Evolutionary conservation across 1,140 invertebrate species (phyloP).

Genomic region (Cotesia chilonis): DNA sequence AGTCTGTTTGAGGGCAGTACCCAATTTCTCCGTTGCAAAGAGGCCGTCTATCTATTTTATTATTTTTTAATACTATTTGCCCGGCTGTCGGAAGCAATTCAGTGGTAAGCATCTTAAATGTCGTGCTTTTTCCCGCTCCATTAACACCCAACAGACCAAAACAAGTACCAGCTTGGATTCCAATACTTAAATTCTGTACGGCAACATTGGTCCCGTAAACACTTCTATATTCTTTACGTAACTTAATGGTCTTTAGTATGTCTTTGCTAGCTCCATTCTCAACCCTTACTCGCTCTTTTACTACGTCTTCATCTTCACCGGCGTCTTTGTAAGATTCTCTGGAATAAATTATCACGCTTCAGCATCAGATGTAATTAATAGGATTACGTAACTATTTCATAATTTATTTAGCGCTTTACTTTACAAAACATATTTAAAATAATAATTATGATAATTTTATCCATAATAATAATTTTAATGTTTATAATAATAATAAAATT

Average conservation of each 20-base stretch:
- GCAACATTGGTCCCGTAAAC: constrained; percentile 60
- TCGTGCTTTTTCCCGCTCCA: constrained; percentile 78
- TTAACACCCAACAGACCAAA: constrained; percentile 81
- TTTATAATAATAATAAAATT: constrained; percentile 15
- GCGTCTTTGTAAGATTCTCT: constrained; percentile 43
- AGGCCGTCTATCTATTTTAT: constrained; percentile 53
- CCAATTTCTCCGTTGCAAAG: constrained; percentile 66
- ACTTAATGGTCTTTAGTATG: constrained; percentile 57
- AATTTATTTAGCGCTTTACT: neutral
- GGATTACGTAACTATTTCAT: constrained; percentile 6
- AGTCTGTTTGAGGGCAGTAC: constrained; percentile 88
- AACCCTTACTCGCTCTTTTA: constrained; percentile 63
- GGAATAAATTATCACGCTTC: constrained; percentile 42
- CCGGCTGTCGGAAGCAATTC: constrained; percentile 68
- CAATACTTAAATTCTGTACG: constrained; percentile 60
- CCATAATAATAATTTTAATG: neutral
- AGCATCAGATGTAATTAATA: no score
- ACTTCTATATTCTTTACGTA: constrained; percentile 63
- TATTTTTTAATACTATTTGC: constrained; percentile 60
- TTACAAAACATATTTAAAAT: no score
- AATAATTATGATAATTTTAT: no score
- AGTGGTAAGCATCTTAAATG: constrained; percentile 78
- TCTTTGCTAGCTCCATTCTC: constrained; percentile 56
- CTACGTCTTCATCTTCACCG: constrained; percentile 63
- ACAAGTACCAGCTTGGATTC: constrained; percentile 66